Evolutionary conservation across 2,797 vertebrate species (phyloP).

Genomic region (Clarias fuscus): DNA sequence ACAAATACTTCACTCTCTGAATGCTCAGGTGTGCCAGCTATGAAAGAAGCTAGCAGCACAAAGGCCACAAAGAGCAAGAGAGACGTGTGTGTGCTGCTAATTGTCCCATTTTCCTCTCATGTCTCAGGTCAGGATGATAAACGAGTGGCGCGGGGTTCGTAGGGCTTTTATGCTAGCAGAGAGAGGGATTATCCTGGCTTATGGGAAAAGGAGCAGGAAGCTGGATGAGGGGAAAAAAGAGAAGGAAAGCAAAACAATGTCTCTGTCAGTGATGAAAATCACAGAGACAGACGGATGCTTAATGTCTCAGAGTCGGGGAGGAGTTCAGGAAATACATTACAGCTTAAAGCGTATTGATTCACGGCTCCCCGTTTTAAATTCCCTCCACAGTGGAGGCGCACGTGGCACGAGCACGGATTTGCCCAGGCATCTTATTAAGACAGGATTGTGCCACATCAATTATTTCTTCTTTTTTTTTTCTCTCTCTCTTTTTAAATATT

Average conservation of each 20-base stretch:
- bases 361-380: not conserved
- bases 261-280: conserved; percentile 7
- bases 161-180: conserved; percentile 9
- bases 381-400: not conserved
- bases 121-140: conserved; percentile 26
- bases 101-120: conserved; percentile 22
- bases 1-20: conserved; percentile 18
- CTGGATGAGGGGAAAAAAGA: not conserved
- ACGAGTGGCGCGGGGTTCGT: not conserved
- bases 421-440: not conserved
- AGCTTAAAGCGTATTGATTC: not conserved
- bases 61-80: not conserved
- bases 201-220: not conserved
- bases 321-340: not conserved
- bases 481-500: too few relatives aligned
- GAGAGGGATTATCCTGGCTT: conserved; percentile 23
- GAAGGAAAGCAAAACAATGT: not conserved
- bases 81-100: conserved; percentile 27
- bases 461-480: too few relatives aligned
- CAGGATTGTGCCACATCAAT: not conserved
- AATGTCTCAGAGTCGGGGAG: not conserved
- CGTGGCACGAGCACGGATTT: too few relatives aligned
- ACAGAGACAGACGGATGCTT: not conserved
- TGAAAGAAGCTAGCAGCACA: not conserved
- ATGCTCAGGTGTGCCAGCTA: conserved; percentile 7